These are phyloP conservation scores for Peromyscus californicus DNA, from an alignment of 2,113 vertebrate genomes.

Conservation along the genomic window DNA sequence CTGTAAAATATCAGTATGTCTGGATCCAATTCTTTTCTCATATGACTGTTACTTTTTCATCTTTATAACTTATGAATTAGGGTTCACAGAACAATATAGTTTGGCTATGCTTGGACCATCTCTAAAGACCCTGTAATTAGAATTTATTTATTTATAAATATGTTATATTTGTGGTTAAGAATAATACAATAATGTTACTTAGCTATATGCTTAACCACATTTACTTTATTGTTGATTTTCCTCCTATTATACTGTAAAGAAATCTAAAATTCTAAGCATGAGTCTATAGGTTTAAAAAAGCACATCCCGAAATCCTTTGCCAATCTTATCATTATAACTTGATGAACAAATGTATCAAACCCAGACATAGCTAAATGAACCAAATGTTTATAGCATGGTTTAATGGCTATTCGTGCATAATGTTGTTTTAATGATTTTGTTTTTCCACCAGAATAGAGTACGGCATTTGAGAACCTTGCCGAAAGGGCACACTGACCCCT, in stretches of 20 bases:
- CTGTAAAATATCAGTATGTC: conserved; percentile 1
- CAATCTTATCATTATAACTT: conserved; percentile 58
- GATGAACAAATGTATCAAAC: conserved; percentile 66
- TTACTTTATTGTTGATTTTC: conserved; percentile 56
- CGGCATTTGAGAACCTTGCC: conserved; percentile 74
- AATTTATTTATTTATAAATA: not conserved
- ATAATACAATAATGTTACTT: conserved; percentile 10
- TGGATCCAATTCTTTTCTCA: conserved; percentile 14
- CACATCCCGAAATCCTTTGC: conserved; percentile 34
- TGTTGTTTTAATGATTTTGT: conserved; percentile 82
- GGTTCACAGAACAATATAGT: not conserved
- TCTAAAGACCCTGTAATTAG: conserved; percentile 6
- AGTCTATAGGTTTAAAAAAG: not conserved
- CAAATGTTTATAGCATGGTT: conserved; percentile 70
- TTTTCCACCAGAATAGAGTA: conserved; percentile 82
- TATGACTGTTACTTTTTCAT: not conserved
- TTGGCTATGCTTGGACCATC: not conserved
- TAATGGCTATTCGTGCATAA: conserved; percentile 79
- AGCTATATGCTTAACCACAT: not conserved
- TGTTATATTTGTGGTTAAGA: not conserved
- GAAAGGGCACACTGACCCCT: conserved; percentile 88
- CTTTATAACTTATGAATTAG: not conserved
- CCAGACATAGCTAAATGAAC: conserved; percentile 66
- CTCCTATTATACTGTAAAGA: not conserved
- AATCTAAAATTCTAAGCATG: conserved; percentile 38